These are phyloP conservation scores for Stegodyphus dumicola DNA, from an alignment of 1,140 invertebrate genomes.

Conservation along the genomic window DNA sequence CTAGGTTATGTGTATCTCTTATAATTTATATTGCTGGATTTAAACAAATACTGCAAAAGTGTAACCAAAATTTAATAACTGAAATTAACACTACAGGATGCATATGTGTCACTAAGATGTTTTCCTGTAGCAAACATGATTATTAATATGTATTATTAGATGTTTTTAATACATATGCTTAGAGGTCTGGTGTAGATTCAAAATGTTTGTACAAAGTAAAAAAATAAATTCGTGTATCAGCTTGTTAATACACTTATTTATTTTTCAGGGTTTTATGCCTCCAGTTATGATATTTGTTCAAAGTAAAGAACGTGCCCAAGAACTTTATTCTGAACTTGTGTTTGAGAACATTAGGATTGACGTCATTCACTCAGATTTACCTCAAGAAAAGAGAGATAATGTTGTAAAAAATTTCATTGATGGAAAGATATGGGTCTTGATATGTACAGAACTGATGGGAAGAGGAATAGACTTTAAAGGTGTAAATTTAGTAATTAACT, in stretches of 20 bases:
- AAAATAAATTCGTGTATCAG: too few relatives aligned
- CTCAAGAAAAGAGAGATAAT: slow-evolving; percentile 89
- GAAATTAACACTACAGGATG: too few relatives aligned
- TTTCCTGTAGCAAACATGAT: too few relatives aligned
- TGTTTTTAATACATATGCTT: too few relatives aligned
- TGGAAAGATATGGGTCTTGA: slow-evolving; percentile 94
- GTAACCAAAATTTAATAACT: too few relatives aligned
- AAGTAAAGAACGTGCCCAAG: slow-evolving; percentile 90
- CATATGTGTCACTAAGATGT: too few relatives aligned
- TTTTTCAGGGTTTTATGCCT: slow-evolving; percentile 50
- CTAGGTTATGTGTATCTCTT: too few relatives aligned
- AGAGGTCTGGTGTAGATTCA: too few relatives aligned
- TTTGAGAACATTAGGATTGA: slow-evolving; percentile 93
- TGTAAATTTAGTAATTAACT: slow-evolving; percentile 97
- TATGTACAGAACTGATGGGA: slow-evolving; percentile 97
- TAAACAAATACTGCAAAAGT: too few relatives aligned
- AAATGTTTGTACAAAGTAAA: too few relatives aligned
- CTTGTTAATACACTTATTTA: background rate
- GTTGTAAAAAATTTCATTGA: slow-evolving; percentile 88
- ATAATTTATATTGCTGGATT: too few relatives aligned
- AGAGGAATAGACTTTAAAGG: slow-evolving; percentile 98
- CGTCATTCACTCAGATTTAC: slow-evolving; percentile 92
- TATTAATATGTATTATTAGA: too few relatives aligned
- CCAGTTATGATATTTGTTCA: slow-evolving; percentile 77
- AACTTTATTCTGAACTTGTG: slow-evolving; percentile 90